Evolutionary conservation across 35 echinoderm and acorn worm species (phyloP).

Genomic region (Anneissia japonica): DNA sequence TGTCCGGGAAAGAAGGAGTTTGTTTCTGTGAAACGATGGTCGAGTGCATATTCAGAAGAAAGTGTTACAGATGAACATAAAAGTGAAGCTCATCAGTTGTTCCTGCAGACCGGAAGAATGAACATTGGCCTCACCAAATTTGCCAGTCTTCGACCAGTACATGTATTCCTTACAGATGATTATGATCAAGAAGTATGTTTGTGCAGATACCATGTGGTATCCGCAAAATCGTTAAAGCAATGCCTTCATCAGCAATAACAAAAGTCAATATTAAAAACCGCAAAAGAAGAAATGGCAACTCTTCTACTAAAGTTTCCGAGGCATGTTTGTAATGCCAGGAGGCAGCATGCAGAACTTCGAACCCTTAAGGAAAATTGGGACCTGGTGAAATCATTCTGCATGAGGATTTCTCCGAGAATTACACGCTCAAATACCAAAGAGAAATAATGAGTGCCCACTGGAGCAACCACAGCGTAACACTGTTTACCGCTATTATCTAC

Average conservation of each 20-base stretch:
- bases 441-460: no score
- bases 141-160: not conserved
- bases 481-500: not conserved
- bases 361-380: no score
- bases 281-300: not conserved
- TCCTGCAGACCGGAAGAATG: not conserved
- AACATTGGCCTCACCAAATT: not conserved
- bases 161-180: not conserved
- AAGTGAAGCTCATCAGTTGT: conserved; percentile 3
- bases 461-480: not conserved
- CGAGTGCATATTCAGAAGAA: not conserved
- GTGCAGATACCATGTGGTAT: conserved; percentile 11
- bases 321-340: not conserved
- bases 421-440: no score
- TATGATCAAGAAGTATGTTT: not conserved
- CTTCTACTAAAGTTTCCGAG: not conserved
- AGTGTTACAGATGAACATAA: not conserved
- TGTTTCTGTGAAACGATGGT: not conserved
- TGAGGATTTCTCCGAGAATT: no score
- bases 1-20: conserved; percentile 20
- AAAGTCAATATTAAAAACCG: not conserved
- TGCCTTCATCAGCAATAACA: not conserved
- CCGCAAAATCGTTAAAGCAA: not conserved
- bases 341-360: no score
- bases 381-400: no score